Percentiles rank a stretch among this genome's conserved stretches.
These are phyloP conservation scores for Holacanthus passer DNA, from an alignment of 2,113 vertebrate species.

Conservation along the genomic window DNA sequence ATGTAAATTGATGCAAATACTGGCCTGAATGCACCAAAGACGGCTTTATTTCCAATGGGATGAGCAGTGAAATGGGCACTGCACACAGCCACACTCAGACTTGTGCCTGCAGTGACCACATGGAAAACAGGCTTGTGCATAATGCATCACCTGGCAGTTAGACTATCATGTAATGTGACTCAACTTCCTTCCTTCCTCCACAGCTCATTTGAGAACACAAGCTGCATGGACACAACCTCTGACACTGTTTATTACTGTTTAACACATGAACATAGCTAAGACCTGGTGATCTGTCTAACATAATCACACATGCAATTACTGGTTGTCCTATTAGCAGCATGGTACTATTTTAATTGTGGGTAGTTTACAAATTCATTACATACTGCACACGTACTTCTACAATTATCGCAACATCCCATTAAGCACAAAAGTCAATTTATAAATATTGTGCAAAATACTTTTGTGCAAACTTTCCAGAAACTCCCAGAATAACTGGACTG, in stretches of 20 bases:
- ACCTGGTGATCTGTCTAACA: neutral
- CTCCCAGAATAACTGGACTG: neutral
- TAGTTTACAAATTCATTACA: neutral
- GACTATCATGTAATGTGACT: constrained; percentile 43
- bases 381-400: too few species aligned
- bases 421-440: neutral
- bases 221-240: constrained; percentile 5
- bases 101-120: constrained; percentile 20
- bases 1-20: constrained; percentile 67
- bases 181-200: neutral
- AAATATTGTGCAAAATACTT: neutral
- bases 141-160: constrained; percentile 48
- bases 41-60: constrained; percentile 5
- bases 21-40: neutral
- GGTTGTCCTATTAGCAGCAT: neutral
- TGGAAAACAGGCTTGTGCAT: constrained; percentile 57
- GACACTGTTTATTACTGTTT: neutral
- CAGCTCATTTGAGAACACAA: constrained; percentile 2
- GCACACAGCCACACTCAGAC: neutral
- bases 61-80: neutral
- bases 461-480: neutral
- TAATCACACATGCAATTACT: neutral
- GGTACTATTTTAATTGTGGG: neutral
- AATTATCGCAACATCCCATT: too few species aligned
- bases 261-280: neutral